Evolutionary conservation across 2,113 vertebrate species (phyloP).

Genomic region (Lathamus discolor): DNA sequence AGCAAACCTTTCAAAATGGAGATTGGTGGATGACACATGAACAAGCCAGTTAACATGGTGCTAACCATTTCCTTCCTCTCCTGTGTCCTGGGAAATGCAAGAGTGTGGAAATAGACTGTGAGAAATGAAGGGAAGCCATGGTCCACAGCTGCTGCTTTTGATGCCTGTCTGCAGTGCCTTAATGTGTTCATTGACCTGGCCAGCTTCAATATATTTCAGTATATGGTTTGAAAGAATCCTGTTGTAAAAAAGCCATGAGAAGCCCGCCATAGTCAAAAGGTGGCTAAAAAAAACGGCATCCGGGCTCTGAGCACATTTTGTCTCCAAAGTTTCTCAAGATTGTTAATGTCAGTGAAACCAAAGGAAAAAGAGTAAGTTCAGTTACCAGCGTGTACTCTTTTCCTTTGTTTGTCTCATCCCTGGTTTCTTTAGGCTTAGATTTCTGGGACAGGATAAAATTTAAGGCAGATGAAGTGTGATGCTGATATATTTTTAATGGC

Average conservation of each 20-base stretch:
- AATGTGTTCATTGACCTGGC: neutral
- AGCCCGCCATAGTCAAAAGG: neutral
- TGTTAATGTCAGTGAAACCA: neutral
- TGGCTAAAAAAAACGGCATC: neutral
- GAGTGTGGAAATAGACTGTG: neutral
- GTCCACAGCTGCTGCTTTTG: neutral
- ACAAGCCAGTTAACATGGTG: fast-evolving
- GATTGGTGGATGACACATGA: neutral
- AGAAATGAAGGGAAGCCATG: neutral
- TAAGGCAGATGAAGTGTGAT: neutral
- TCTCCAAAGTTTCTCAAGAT: neutral
- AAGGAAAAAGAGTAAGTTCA: neutral
- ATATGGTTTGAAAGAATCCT: neutral
- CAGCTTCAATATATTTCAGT: neutral
- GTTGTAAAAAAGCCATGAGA: neutral
- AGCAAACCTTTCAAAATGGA: neutral
- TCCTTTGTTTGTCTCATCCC: neutral
- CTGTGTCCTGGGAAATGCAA: neutral
- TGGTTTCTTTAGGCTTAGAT: neutral
- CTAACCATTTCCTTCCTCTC: neutral
- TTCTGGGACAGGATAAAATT: neutral
- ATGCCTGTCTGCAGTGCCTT: neutral
- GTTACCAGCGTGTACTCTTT: neutral
- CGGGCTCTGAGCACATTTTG: neutral
- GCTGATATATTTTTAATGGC: neutral